phyloP scores from a whole-genome alignment of 1,140 invertebrate genomes.

The Leptinotarsa defecta region DNA sequence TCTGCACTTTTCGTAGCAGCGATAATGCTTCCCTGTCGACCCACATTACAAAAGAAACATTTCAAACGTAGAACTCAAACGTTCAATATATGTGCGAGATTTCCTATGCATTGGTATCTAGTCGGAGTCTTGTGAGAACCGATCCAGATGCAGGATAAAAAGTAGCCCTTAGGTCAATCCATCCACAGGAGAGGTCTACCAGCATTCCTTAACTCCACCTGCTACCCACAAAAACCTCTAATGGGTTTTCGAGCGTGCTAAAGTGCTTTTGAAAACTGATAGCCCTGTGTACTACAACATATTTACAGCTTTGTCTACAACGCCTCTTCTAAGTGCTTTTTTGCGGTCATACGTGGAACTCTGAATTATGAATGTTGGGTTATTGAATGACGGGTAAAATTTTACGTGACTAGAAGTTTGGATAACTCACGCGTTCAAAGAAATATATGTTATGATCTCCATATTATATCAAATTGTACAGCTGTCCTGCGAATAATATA shows the following conservation, averaged over 20 bases:
- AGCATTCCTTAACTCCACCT: constrained; percentile 40
- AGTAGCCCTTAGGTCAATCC: constrained; percentile 39
- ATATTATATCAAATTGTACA: too few species aligned
- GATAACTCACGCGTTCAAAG: too few species aligned
- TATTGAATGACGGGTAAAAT: background rate
- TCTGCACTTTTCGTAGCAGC: constrained; percentile 6
- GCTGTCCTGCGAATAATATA: too few species aligned
- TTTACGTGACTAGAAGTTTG: too few species aligned
- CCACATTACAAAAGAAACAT: background rate
- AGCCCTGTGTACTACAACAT: constrained; percentile 37
- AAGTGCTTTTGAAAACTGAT: constrained; percentile 33
- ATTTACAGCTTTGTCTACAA: constrained; percentile 38
- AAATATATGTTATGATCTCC: too few species aligned
- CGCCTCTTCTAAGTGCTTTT: constrained; percentile 36
- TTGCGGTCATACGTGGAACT: constrained; percentile 15
- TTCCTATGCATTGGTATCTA: constrained; percentile 27
- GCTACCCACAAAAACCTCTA: constrained; percentile 39
- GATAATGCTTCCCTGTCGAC: background rate
- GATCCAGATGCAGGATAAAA: constrained; percentile 37
- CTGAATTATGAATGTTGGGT: constrained; percentile 5
- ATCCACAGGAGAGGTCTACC: constrained; percentile 32
- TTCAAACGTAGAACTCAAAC: background rate
- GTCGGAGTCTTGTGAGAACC: constrained; percentile 29
- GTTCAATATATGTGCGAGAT: constrained; percentile 21
- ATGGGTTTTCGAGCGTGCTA: constrained; percentile 36